A percentile compares a stretch with the other conserved stretches of the same genome.
These are phyloP conservation scores for Malacoctenus gilli DNA, from an alignment of 2,797 vertebrate species.

Conservation along the genomic window DNA sequence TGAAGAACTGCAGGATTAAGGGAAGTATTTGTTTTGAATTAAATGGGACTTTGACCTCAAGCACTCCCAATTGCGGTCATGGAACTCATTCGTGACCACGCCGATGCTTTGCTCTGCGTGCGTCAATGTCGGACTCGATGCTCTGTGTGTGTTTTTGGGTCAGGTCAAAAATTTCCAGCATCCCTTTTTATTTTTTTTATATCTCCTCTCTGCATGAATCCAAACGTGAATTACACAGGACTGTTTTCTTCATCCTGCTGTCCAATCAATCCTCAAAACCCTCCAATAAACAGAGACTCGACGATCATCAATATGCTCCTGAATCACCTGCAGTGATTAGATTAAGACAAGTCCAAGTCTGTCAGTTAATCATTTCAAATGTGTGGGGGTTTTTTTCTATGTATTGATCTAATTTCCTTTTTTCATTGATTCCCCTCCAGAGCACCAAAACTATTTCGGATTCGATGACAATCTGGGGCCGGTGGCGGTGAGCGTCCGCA, in stretches of 20 bases:
- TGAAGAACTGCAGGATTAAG: not conserved
- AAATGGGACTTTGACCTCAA: not conserved
- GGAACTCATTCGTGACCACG: not conserved
- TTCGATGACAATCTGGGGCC: constrained; percentile 95
- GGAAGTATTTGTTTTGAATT: not conserved
- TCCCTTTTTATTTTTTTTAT: constrained; percentile 35
- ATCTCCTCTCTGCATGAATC: too few relatives aligned
- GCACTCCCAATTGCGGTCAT: not conserved
- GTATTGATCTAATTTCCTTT: too few relatives aligned
- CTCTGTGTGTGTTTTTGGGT: constrained; percentile 21
- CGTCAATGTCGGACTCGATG: not conserved
- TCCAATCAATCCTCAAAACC: constrained; percentile 1
- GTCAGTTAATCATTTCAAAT: too few relatives aligned
- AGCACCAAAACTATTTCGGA: constrained; percentile 98
- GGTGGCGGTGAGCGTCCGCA: constrained; percentile 92
- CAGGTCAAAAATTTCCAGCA: constrained; percentile 20
- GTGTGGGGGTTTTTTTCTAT: too few relatives aligned
- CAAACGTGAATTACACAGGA: too few relatives aligned
- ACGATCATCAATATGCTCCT: too few relatives aligned
- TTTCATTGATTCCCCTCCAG: constrained; percentile 71
- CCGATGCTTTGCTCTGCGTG: not conserved
- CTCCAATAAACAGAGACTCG: too few relatives aligned
- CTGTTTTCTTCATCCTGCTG: too few relatives aligned
- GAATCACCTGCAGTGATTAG: too few relatives aligned
- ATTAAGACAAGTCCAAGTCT: too few relatives aligned